A percentile compares a stretch with the other conserved stretches of the same genome.
Evolutionary conservation across 2,888 invertebrate species (phyloP).

Genomic region (Dynastes maya): DNA sequence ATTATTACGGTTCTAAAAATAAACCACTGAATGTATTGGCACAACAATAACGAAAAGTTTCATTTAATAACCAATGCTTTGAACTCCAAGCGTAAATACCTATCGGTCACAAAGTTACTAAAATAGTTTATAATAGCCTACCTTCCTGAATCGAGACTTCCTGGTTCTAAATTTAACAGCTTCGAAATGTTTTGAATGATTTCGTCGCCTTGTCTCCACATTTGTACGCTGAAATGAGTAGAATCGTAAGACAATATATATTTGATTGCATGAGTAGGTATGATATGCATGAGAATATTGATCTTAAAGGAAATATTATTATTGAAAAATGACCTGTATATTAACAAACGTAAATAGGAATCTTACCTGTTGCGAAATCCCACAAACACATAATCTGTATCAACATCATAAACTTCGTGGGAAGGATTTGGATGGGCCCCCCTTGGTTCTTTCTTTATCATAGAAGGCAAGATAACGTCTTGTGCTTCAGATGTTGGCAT

Average conservation of each 20-base stretch:
- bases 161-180: conserved; percentile 78
- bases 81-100: background rate
- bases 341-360: too few relatives aligned
- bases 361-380: conserved; percentile 81
- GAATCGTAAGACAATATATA: conserved; percentile 16
- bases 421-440: conserved; percentile 65
- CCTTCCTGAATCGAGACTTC: conserved; percentile 78
- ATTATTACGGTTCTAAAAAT: too few relatives aligned
- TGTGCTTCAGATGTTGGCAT: conserved; percentile 16
- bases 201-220: conserved; percentile 83
- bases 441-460: conserved; percentile 69
- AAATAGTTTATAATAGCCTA: conserved; percentile 64
- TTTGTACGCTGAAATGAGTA: conserved; percentile 70
- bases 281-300: too few relatives aligned
- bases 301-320: too few relatives aligned
- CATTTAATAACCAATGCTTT: too few relatives aligned
- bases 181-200: conserved; percentile 81
- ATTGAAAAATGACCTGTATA: background rate
- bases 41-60: too few relatives aligned
- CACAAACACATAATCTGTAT: conserved; percentile 86
- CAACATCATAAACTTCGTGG: conserved; percentile 74
- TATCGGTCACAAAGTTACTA: too few relatives aligned
- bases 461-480: conserved; percentile 56
- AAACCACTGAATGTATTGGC: too few relatives aligned
- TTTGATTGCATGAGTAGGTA: background rate